Conservation (phyloP, 2,888 invertebrate genomes). For the Nymphalis urticae region DNA sequence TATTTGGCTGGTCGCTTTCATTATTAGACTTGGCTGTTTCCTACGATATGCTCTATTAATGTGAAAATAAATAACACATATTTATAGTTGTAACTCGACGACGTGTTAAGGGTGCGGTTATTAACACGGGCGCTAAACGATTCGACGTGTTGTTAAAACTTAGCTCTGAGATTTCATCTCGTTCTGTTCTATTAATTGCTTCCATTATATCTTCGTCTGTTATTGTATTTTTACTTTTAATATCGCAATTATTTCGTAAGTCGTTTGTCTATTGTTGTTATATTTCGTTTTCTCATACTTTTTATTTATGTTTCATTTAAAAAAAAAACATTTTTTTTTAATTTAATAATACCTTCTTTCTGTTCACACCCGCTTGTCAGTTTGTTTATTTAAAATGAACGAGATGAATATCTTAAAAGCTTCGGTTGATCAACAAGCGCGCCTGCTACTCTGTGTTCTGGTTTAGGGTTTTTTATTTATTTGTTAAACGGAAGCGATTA, state of each 20-base stretch:
- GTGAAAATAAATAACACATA: slow-evolving; percentile 46
- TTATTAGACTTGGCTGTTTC: slow-evolving; percentile 72
- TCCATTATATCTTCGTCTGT: slow-evolving; percentile 16
- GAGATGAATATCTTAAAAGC: slow-evolving; percentile 52
- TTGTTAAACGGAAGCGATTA: slow-evolving; percentile 16
- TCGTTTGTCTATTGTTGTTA: neutral
- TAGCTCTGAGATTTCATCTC: slow-evolving; percentile 56
- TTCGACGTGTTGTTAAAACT: slow-evolving; percentile 10
- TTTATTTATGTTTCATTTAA: too few relatives aligned
- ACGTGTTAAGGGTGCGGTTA: slow-evolving; percentile 49
- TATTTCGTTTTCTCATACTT: too few relatives aligned
- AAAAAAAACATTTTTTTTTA: too few relatives aligned
- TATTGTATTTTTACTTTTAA: slow-evolving; percentile 32
- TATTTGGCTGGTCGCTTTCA: slow-evolving; percentile 76
- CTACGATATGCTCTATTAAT: slow-evolving; percentile 61
- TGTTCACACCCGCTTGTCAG: slow-evolving; percentile 7
- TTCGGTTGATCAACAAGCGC: slow-evolving; percentile 40
- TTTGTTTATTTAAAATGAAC: slow-evolving; percentile 40
- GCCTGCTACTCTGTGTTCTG: slow-evolving; percentile 44
- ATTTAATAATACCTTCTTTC: too few relatives aligned
- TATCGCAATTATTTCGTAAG: slow-evolving; percentile 35
- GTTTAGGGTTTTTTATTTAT: slow-evolving; percentile 38
- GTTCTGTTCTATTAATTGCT: slow-evolving; percentile 46
- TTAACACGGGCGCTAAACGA: slow-evolving; percentile 45
- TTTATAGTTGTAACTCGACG: slow-evolving; percentile 41